A percentile compares a stretch with the other conserved stretches of the same genome.
Conservation (phyloP, 2,888 invertebrate genomes). For the Pachliopta kotzebuea region DNA sequence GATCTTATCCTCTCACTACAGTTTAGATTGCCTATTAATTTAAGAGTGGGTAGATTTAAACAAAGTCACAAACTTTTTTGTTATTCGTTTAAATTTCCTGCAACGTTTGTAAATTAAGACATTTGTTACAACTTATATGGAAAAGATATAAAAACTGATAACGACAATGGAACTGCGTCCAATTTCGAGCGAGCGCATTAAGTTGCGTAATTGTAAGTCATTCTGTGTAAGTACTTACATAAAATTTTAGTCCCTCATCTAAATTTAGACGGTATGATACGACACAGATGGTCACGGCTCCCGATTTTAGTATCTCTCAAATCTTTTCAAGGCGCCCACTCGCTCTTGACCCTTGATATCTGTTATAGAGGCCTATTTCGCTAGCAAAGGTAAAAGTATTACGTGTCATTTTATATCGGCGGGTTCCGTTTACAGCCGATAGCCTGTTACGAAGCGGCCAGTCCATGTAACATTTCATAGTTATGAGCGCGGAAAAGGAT, state of each 20-base stretch:
- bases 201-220: constrained; percentile 38
- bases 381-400: constrained; percentile 43
- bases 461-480: constrained; percentile 72
- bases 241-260: constrained; percentile 67
- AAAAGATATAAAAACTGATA: constrained; percentile 19
- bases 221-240: constrained; percentile 59
- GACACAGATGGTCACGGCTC: constrained; percentile 74
- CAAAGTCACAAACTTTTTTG: too few species aligned
- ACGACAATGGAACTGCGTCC: constrained; percentile 31
- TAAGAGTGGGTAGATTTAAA: too few species aligned
- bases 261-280: constrained; percentile 74
- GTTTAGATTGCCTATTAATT: too few species aligned
- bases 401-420: constrained; percentile 53
- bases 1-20: too few species aligned
- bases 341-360: constrained; percentile 52
- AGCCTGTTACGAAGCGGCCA: constrained; percentile 69
- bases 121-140: background rate
- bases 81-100: too few species aligned
- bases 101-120: too few species aligned
- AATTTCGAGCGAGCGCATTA: constrained; percentile 34
- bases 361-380: constrained; percentile 47
- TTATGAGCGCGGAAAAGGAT: constrained; percentile 77
- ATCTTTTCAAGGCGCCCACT: constrained; percentile 65
- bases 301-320: constrained; percentile 75
- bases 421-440: constrained; percentile 63